Evolutionary conservation across 2,113 vertebrate genomes (phyloP), one percentile per base, ranked within the genome.

Genomic region (Notothenia rossii): DNA sequence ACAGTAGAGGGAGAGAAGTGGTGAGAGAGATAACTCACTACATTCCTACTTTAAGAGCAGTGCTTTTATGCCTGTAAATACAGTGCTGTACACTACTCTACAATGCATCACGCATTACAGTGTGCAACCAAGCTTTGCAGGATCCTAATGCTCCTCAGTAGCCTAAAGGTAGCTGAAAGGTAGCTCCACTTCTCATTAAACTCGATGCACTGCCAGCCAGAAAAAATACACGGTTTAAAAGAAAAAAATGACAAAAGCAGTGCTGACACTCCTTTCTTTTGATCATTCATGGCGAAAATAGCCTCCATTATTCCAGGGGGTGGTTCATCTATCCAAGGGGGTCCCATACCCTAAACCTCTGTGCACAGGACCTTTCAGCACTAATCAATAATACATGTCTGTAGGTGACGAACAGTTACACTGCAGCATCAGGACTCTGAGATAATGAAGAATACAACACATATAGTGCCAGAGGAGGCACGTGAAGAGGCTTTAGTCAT

Each of bases 361-460:
- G 45, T 20, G 10, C 62, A 33, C 80, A 68, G 46, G 58, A 84
- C 74, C 81, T 58, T 74, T 89, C 86, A 82, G 55, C 79, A 36
- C 51, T 54, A 22, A 46, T 86, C 46, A 85, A 89, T 89, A 83
- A 86, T 86, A 40, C n/a, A 89, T 78, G 65, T 40, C 18, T 18
- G 60, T 13, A 63, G 75, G 54, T 25, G 67, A 36, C 46, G 53
- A 84, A 72, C 48, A 22, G 63, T 70, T 63, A 59, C 72, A 25
- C 74, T 68, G 78, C 83, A 77, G 71, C 77, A 77, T 65, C 72
- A 66, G 63, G 79, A 77, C 69, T 70, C 62, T 58, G 64, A 29
- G 51, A 46, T 2, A 25, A 4, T 5, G 48, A 33, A 20, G 22
- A 22, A 12, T 36, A 45, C 54, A 65, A 33, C 54, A 15, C 8